Percentiles rank a stretch among this genome's conserved stretches.
These are phyloP conservation scores for Actenoides lindsayi DNA, from an alignment of 2,113 vertebrate genomes.

Conservation along the genomic window DNA sequence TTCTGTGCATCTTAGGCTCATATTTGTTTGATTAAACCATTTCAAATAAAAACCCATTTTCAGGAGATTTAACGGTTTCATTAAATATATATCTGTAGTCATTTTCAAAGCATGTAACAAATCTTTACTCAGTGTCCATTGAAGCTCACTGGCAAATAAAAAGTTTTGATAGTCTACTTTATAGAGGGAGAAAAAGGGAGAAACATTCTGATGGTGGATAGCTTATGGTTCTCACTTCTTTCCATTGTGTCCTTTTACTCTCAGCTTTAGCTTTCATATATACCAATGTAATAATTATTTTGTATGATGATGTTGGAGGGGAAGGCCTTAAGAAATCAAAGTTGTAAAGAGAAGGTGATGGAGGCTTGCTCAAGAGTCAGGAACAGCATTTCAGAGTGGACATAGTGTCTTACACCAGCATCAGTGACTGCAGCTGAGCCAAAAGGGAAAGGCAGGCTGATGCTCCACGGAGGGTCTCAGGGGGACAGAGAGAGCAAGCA, in stretches of 20 bases:
- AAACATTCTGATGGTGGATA: background rate
- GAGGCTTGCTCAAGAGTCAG: background rate
- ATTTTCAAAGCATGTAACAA: background rate
- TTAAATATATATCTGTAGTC: background rate
- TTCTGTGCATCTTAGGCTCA: background rate
- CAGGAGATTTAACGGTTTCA: background rate
- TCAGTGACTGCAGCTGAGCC: background rate
- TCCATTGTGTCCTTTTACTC: background rate
- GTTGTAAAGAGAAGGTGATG: background rate
- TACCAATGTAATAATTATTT: background rate
- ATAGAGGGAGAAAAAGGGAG: background rate
- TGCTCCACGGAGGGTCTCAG: rapidly evolving
- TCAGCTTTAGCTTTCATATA: background rate
- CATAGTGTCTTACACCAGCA: background rate
- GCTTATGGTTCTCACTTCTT: background rate
- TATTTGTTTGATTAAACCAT: background rate
- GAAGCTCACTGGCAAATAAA: background rate
- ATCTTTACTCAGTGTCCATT: background rate
- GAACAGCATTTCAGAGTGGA: rapidly evolving
- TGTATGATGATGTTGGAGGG: background rate
- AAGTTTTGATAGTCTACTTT: background rate
- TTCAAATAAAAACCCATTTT: background rate
- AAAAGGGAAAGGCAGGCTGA: background rate
- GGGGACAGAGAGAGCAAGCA: background rate
- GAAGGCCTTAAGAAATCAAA: background rate